Base-by-base conservation (phyloP, 2,797 vertebrate genomes). In the Pantherophis alleghaniensis region DNA sequence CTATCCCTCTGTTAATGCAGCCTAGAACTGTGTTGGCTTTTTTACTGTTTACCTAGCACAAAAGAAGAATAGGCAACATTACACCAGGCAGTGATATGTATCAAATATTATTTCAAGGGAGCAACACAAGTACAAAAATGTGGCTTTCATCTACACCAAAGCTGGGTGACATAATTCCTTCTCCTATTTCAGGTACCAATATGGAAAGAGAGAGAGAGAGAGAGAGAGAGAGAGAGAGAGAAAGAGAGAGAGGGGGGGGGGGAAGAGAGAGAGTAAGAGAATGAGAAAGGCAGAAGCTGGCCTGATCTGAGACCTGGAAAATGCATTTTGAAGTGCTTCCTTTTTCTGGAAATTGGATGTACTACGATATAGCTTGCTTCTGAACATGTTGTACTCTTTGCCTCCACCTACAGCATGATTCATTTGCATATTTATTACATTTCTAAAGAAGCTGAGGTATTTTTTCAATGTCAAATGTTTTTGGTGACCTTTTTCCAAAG, bases 181-280 rank as follows among this genome's bases (percentile, higher is more conserved):
- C 16, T 37, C 18, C 18, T 22, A 20, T 3, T 69, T 69, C 28
- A 69, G 63, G n/a, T n/a, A n/a, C n/a, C n/a, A n/a, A n/a, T n/a
- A n/a, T n/a, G n/a, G 32, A 32, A 32, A 32, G 42, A 42, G 42
- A 42, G 42, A 42, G 42, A 7, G 47, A 7, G 7, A 51, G 10
- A 53, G 9, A 11, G 9, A 11, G 9, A 11, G 0, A 11, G 53
- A 2, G 53, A 11, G 9, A 11, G 2, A 32, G 10, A 55, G 16
- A 0, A 7, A 55, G 22, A 16, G n/a, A 20, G 10, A 55, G 16
- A 0, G 14, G n/a, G n/a, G n/a, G n/a, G n/a, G n/a, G n/a, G n/a
- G n/a, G n/a, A n/a, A 11, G 2, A 32, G 10, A 55, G 16, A 0
- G 14, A 5, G 56, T 2, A 7, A 55, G 22, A 16, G n/a, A 20